Evolutionary conservation across 2,113 vertebrate genomes (phyloP).

Genomic region (Brevimyrus niger): DNA sequence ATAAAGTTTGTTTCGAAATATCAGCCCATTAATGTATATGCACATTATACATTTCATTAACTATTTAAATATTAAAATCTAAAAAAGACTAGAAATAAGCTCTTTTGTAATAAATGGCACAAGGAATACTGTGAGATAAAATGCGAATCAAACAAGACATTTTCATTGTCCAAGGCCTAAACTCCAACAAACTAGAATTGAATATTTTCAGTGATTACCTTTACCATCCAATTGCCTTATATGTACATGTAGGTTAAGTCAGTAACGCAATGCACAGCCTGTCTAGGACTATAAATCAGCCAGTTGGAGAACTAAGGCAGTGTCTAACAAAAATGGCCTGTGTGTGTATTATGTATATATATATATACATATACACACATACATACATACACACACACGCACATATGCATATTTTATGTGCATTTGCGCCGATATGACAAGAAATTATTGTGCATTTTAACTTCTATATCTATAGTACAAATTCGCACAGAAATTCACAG

Average conservation of each 20-base stretch:
- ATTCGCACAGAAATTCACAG: too few species aligned
- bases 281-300: background rate
- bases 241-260: background rate
- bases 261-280: background rate
- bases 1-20: constrained; percentile 11
- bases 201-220: background rate
- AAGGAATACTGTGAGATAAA: background rate
- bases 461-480: too few species aligned
- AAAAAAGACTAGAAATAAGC: background rate
- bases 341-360: background rate
- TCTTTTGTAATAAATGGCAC: constrained; percentile 7
- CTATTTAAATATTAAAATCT: background rate
- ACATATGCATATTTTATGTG: background rate
- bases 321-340: background rate
- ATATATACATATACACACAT: too few species aligned
- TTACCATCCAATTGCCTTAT: background rate
- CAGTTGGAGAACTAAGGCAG: constrained; percentile 3
- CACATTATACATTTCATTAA: background rate
- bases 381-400: too few species aligned
- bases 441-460: too few species aligned
- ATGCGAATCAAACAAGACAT: background rate
- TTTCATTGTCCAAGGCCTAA: background rate
- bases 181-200: background rate
- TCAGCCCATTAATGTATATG: background rate
- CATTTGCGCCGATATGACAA: too few species aligned